A percentile compares a stretch with the other conserved stretches of the same genome.
Conservation (phyloP, 2,888 invertebrate species). For the Watsonalla cultraria region DNA sequence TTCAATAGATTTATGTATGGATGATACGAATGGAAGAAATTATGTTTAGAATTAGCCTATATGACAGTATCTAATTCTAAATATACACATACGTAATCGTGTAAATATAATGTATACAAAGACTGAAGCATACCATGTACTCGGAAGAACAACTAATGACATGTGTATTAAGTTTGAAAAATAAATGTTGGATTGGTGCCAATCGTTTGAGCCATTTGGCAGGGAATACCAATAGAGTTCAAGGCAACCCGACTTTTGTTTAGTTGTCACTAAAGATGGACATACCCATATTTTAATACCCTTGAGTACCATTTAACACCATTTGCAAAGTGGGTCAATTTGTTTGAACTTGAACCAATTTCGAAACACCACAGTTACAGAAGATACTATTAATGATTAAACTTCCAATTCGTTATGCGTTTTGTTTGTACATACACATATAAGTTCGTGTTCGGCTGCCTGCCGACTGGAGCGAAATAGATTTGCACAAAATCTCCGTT, state of each 20-base stretch:
- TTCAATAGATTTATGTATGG: no score
- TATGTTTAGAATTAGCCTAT: no score
- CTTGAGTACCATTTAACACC: constrained; percentile 18
- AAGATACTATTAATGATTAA: neutral
- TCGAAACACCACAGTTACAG: constrained; percentile 10
- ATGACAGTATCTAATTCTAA: no score
- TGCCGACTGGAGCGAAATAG: no score
- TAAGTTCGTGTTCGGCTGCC: no score
- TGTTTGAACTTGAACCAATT: constrained; percentile 27
- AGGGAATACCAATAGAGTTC: constrained; percentile 29
- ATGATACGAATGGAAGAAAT: no score
- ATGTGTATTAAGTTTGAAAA: constrained; percentile 13
- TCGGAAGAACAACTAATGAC: constrained; percentile 18
- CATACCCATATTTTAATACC: constrained; percentile 10
- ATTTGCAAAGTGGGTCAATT: constrained; percentile 27
- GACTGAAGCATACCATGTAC: constrained; percentile 4
- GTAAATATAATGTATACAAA: neutral
- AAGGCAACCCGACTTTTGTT: constrained; percentile 25
- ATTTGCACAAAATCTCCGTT: no score
- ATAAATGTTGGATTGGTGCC: constrained; percentile 32
- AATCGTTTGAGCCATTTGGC: constrained; percentile 34
- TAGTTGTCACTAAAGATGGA: neutral
- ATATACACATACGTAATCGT: neutral
- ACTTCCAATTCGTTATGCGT: neutral
- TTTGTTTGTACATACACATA: neutral